Evolutionary conservation across 2,113 vertebrate species (phyloP).

Genomic region (Mobula birostris): DNA sequence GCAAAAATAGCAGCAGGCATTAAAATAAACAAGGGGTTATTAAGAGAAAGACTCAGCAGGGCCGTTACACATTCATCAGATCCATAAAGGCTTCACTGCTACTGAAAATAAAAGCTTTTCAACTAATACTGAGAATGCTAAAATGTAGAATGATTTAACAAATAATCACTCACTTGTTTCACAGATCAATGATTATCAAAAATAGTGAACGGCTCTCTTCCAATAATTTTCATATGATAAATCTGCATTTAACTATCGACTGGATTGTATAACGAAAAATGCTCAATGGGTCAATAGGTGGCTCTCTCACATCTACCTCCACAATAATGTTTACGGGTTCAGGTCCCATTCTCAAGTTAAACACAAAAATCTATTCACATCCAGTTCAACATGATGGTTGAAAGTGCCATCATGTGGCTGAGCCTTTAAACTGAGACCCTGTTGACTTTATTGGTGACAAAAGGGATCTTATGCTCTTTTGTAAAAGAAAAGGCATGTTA

Average conservation of each 20-base stretch:
- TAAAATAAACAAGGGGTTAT: neutral
- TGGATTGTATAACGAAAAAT: neutral
- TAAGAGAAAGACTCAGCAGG: neutral
- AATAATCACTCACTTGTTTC: neutral
- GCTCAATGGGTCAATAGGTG: neutral
- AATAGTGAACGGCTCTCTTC: neutral
- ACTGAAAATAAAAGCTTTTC: neutral
- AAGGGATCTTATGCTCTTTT: no score
- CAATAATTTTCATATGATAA: neutral
- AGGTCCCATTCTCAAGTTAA: no score
- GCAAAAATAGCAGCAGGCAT: neutral
- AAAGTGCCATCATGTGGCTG: no score
- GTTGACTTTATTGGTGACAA: no score
- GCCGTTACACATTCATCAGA: no score
- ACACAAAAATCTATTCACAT: no score
- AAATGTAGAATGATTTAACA: neutral
- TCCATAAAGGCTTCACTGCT: neutral
- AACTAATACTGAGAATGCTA: neutral
- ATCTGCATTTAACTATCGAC: neutral
- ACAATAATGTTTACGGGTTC: no score
- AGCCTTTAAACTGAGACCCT: no score
- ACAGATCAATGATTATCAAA: neutral
- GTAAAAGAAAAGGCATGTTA: no score
- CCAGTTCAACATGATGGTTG: no score
- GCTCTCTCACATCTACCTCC: no score